Percentiles rank a stretch among this genome's conserved stretches.
Evolutionary conservation across 1,140 invertebrate genomes (phyloP).

Genomic region (Heliothis virescens): DNA sequence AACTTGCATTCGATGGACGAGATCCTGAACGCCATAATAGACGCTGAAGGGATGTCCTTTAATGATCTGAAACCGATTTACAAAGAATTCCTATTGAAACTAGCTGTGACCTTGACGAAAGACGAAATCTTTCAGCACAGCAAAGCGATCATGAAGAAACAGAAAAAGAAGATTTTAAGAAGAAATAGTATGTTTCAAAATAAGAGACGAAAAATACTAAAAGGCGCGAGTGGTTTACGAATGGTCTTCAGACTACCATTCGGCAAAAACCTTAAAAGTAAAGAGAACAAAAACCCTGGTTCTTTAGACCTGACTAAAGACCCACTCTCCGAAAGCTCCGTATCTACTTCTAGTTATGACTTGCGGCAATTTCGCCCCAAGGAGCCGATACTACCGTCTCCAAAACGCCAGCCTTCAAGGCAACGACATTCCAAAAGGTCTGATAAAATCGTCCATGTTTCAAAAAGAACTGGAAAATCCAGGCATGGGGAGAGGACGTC

Average conservation of each 20-base stretch:
- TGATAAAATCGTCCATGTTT: conserved; percentile 76
- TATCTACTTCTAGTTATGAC: conserved; percentile 87
- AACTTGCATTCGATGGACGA: conserved; percentile 95
- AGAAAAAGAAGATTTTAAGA: conserved; percentile 89
- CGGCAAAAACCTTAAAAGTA: conserved; percentile 86
- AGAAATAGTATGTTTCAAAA: conserved; percentile 85
- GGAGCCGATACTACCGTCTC: conserved; percentile 76
- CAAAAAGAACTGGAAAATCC: conserved; percentile 79
- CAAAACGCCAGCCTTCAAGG: conserved; percentile 78
- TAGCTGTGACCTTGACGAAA: conserved; percentile 94
- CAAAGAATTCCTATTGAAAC: conserved; percentile 94
- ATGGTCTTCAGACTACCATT: conserved; percentile 85
- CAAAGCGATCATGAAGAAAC: conserved; percentile 95
- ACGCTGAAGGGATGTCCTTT: conserved; percentile 96
- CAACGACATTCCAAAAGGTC: conserved; percentile 81
- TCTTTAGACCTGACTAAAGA: conserved; percentile 65
- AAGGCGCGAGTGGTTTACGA: conserved; percentile 86
- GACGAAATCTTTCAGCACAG: conserved; percentile 96
- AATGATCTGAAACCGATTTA: conserved; percentile 96
- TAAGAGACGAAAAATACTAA: conserved; percentile 86
- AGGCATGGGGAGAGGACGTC: conserved; percentile 84
- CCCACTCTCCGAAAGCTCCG: conserved; percentile 86
- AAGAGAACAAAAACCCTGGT: conserved; percentile 62
- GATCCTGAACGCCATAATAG: conserved; percentile 94
- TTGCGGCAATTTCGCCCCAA: conserved; percentile 87